Percentiles rank a stretch among this genome's conserved stretches.
Conservation (phyloP, 2,797 vertebrate species). For the Hemitrygon akajei region DNA sequence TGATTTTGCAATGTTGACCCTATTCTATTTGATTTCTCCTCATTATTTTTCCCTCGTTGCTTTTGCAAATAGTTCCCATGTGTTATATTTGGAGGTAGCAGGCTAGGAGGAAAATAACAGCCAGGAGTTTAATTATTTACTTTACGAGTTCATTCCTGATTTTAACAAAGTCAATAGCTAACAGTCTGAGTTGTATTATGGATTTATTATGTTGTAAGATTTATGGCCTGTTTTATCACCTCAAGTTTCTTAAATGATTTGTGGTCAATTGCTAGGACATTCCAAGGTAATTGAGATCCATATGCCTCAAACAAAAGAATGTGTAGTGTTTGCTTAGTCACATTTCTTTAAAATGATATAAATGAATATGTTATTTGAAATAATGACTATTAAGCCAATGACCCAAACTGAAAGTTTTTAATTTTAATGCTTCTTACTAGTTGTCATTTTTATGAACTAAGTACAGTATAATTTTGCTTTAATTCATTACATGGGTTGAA, state of each 20-base stretch:
- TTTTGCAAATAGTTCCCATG: no score
- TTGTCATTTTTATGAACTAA: conserved; percentile 29
- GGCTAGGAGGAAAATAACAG: no score
- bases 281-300: background rate
- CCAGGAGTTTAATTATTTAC: background rate
- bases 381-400: background rate
- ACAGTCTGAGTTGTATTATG: background rate
- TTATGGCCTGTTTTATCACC: background rate
- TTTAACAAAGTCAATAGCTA: background rate
- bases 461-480: background rate
- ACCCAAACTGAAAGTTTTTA: background rate
- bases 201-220: background rate
- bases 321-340: background rate
- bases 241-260: conserved; percentile 15
- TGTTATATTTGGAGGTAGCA: no score
- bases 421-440: background rate
- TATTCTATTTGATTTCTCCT: no score
- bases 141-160: background rate
- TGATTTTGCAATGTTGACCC: no score
- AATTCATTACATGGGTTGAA: conserved; percentile 12
- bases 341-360: background rate
- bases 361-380: background rate
- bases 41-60: no score
- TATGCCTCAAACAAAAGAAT: background rate
- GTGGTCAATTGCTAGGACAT: background rate